Conservation (phyloP, 2,113 vertebrate species). For the Echinops telfairi region DNA sequence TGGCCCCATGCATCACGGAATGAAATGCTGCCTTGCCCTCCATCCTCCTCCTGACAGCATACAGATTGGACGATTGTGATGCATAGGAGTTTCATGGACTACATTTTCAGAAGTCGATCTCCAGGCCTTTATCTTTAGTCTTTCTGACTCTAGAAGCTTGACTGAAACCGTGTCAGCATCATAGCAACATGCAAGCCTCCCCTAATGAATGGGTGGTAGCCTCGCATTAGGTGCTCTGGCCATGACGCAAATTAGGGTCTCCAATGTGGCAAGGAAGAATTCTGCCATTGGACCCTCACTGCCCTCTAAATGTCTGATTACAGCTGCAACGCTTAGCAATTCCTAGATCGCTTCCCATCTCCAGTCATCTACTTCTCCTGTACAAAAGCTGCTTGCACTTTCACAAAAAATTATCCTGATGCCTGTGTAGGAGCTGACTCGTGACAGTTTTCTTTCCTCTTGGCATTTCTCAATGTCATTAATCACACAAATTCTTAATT, state of each 20-base stretch:
- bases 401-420: background rate
- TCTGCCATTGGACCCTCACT: background rate
- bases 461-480: constrained; percentile 69
- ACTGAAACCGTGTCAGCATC: background rate
- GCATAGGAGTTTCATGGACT: background rate
- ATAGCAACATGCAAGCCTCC: background rate
- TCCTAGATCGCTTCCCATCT: background rate
- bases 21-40: background rate
- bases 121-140: background rate
- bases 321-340: background rate
- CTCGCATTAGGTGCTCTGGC: background rate
- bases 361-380: background rate
- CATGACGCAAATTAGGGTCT: background rate
- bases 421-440: background rate
- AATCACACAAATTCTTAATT: constrained; percentile 59
- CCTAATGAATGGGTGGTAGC: background rate
- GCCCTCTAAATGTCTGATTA: background rate
- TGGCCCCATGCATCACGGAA: background rate
- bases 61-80: background rate
- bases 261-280: background rate
- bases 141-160: background rate
- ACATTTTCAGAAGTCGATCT: background rate
- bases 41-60: background rate
- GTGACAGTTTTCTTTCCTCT: constrained; percentile 11
- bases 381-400: background rate